phyloP scores from a whole-genome alignment of 2,113 vertebrate species.

The Hemiscyllium ocellatum region DNA sequence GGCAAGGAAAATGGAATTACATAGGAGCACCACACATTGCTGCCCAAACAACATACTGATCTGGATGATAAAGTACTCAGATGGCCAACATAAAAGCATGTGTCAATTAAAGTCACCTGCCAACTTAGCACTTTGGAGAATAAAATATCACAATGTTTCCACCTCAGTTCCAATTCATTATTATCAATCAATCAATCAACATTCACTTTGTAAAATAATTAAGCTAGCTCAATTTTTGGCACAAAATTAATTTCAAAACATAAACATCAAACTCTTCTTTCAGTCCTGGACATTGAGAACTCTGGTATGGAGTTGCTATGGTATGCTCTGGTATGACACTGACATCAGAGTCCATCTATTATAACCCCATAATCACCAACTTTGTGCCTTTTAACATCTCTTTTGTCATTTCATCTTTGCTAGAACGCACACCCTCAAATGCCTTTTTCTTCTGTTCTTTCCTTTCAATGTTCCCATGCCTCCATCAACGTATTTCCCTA shows the following conservation, averaged over 20 bases:
- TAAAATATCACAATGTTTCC: not conserved
- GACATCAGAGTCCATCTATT: too few species aligned
- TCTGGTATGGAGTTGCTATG: too few species aligned
- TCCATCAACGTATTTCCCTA: not conserved
- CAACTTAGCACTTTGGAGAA: not conserved
- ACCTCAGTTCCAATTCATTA: not conserved
- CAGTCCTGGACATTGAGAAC: not conserved
- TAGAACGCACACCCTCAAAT: not conserved
- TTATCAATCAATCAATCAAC: not conserved
- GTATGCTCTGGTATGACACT: too few species aligned
- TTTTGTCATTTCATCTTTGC: not conserved
- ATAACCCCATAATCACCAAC: too few species aligned
- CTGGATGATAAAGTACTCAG: slow-evolving; percentile 6
- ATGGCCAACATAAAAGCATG: not conserved
- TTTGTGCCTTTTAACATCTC: too few species aligned
- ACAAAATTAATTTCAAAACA: not conserved
- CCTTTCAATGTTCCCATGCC: not conserved
- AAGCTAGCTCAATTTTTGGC: not conserved
- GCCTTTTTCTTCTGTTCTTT: not conserved
- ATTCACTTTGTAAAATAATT: not conserved
- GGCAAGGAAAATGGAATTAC: not conserved
- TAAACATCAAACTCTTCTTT: not conserved
- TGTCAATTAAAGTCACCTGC: not conserved
- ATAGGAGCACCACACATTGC: not conserved
- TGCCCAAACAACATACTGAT: not conserved